phyloP scores from a whole-genome alignment of 2,888 invertebrate species.

The Keiferia lycopersicella region DNA sequence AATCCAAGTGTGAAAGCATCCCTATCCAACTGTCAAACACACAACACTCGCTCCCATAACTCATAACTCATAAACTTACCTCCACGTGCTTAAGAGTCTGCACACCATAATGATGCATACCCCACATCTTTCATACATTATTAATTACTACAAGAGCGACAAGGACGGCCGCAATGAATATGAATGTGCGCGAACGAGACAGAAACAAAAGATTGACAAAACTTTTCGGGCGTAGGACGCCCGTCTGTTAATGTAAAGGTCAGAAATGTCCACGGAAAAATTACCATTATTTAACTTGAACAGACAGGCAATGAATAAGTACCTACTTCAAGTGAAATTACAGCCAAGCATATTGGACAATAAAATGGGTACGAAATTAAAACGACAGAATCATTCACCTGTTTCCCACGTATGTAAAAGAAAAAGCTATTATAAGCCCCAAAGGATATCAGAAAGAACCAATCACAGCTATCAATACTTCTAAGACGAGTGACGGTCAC shows the following conservation, averaged over 20 bases:
- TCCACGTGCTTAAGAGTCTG: slow-evolving; percentile 40
- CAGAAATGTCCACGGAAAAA: slow-evolving; percentile 5
- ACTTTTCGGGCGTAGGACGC: slow-evolving; percentile 33
- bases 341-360: background rate
- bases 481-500: no score
- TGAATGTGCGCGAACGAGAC: slow-evolving; percentile 37
- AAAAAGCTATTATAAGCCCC: no score
- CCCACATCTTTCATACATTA: slow-evolving; percentile 70
- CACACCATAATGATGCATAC: slow-evolving; percentile 68
- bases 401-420: no score
- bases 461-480: no score
- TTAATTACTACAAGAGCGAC: slow-evolving; percentile 63
- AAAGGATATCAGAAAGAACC: no score
- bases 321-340: background rate
- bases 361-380: no score
- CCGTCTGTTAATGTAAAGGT: slow-evolving; percentile 13
- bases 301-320: background rate
- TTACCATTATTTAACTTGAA: background rate
- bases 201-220: slow-evolving; percentile 46
- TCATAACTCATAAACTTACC: slow-evolving; percentile 3
- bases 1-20: no score
- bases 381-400: no score
- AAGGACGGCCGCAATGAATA: slow-evolving; percentile 38
- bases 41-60: slow-evolving; percentile 26
- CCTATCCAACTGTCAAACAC: background rate